Base-by-base conservation (phyloP, 1,140 invertebrate genomes). In the Meloidogyne chitwoodi region DNA sequence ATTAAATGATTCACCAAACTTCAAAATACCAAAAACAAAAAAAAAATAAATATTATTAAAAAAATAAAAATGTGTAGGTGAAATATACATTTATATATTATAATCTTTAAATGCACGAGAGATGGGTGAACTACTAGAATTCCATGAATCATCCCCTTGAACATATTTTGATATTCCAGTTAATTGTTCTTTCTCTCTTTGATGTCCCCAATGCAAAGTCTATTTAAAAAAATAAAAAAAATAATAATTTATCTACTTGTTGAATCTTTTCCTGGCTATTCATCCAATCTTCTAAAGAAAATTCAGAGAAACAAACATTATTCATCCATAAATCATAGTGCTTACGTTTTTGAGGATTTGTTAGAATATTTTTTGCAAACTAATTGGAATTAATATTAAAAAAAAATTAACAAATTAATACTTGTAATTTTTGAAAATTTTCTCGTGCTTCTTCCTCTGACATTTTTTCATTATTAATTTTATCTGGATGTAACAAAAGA, bases 261-360 rank as follows among this genome's bases (percentile, higher is more conserved):
- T 61, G 29, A 61, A 34, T n/a, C 6, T 41, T 64, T 61, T 41
- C 71, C 44, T 73, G 71, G 31, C 22, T 73, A 22, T 26, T 64
- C 71, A 73, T 73, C 71, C 71, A 73, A 27, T 73, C 71, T 24
- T 64, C n/a, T 31, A 73, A 24, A 26, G 71, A 61, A 27, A 63
- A 63, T 31, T 61, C 48, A 14, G 16, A 22, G 10, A 56, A 56
- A 12, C 71, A 56, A 26, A 63, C 5, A 29, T 26, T n/a, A n/a
- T n/a, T 12, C 14, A 64, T 31, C 71, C 71, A 73, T 19, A 64
- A 11, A 14, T 73, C 71, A 34, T 73, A 73, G 22, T 73, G 71
- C 14, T 73, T 26, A 11, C 71, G 71, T 64, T 63, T 56, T 64
- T 73, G 61, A 5, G 48, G 27, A 31, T 73, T 64, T 29, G 14